These are phyloP conservation scores for Urocitellus parryii DNA, from an alignment of 2,113 vertebrate genomes.

Conservation along the genomic window DNA sequence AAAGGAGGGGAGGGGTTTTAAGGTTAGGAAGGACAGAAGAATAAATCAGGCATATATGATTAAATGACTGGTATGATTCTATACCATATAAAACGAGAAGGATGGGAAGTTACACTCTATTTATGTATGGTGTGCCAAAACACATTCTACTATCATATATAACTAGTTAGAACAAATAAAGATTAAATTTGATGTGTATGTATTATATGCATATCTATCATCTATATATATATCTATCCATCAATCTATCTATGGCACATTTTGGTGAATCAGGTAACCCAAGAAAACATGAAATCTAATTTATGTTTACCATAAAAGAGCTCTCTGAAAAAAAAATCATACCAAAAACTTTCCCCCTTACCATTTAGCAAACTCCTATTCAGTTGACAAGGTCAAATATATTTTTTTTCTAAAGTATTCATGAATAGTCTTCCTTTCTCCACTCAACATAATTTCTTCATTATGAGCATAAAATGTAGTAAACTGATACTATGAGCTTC, in stretches of 20 bases:
- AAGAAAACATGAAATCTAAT: background rate
- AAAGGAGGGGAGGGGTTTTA: too few species aligned
- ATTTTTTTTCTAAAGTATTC: background rate
- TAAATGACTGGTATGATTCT: too few species aligned
- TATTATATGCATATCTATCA: background rate
- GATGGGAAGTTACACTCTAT: too few species aligned
- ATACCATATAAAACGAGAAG: too few species aligned
- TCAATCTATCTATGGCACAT: background rate
- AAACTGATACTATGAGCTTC: background rate
- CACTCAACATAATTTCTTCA: background rate
- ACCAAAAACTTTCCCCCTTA: background rate
- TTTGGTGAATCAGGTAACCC: background rate
- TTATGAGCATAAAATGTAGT: background rate
- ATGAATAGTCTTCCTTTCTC: background rate
- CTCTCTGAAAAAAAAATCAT: background rate
- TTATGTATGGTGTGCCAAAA: too few species aligned
- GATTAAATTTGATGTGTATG: background rate
- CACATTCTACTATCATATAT: too few species aligned
- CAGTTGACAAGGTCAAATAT: background rate
- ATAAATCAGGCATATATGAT: too few species aligned
- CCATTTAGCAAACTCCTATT: constrained; percentile 1
- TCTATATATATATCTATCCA: background rate
- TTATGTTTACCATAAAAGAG: background rate
- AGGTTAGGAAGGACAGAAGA: too few species aligned
- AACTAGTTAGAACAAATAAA: background rate